Conservation (phyloP, 2,797 vertebrate genomes). For the Falco berigora region DNA sequence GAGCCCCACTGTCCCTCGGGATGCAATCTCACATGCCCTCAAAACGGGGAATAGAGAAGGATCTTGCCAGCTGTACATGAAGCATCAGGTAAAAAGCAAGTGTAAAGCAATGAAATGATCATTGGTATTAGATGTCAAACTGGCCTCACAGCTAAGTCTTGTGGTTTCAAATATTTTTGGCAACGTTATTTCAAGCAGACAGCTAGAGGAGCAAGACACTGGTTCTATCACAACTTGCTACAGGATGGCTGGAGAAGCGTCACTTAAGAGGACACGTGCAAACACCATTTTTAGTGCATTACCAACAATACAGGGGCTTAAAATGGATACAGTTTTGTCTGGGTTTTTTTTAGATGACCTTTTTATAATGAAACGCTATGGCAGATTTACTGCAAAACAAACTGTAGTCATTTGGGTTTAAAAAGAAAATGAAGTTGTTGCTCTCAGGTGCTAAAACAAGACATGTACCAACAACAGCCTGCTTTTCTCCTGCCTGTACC, state of each 20-base stretch:
- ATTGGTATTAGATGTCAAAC: neutral
- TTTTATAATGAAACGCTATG: neutral
- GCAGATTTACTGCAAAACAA: neutral
- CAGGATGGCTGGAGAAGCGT: neutral
- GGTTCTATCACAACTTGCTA: neutral
- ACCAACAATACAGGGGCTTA: neutral
- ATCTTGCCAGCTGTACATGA: neutral
- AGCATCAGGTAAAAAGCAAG: neutral
- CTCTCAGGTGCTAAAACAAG: neutral
- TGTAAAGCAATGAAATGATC: neutral
- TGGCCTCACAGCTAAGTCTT: neutral
- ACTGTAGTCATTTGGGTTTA: neutral
- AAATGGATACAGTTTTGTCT: fast-evolving
- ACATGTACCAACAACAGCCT: neutral
- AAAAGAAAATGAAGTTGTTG: neutral
- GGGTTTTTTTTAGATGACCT: neutral
- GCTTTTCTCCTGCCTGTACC: neutral
- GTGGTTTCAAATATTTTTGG: neutral
- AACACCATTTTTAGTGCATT: neutral
- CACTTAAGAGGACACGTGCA: neutral
- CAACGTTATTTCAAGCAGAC: neutral
- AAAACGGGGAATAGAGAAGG: neutral
- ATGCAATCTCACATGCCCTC: neutral
- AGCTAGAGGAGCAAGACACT: neutral
- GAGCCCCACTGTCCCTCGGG: neutral